Evolutionary conservation across 1,140 invertebrate species (phyloP).

Genomic region (Bombus consobrinus): DNA sequence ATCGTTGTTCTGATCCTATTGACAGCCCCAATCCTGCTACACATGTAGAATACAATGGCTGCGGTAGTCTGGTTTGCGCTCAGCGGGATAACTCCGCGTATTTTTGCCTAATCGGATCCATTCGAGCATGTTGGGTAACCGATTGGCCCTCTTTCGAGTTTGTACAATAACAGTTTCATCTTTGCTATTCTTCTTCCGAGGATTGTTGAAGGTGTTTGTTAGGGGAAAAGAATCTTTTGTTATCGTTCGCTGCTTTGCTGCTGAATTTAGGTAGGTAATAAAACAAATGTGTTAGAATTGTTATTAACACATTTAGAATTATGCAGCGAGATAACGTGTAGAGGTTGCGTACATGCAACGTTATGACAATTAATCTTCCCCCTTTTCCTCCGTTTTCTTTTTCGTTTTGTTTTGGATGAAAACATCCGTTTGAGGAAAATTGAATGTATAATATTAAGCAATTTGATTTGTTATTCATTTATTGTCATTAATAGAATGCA

Average conservation of each 20-base stretch:
- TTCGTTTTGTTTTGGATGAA: neutral
- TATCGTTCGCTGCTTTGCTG: neutral
- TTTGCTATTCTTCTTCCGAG: neutral
- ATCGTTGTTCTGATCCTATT: conserved; percentile 69
- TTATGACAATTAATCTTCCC: no score
- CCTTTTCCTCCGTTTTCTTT: neutral
- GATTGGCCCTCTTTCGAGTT: conserved; percentile 49
- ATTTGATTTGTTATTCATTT: neutral
- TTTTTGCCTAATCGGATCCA: conserved; percentile 77
- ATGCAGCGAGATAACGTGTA: no score
- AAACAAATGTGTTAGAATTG: no score
- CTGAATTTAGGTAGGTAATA: no score
- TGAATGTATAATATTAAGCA: neutral
- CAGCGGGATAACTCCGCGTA: conserved; percentile 59
- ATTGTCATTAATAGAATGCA: neutral
- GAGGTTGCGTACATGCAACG: no score
- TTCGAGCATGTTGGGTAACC: conserved; percentile 70
- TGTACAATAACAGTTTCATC: neutral
- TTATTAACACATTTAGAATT: no score
- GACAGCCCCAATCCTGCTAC: conserved; percentile 50
- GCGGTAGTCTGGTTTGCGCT: conserved; percentile 41
- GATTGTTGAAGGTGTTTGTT: neutral
- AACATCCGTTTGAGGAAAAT: neutral
- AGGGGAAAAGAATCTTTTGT: neutral
- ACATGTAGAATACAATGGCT: conserved; percentile 35